Base-by-base conservation (phyloP, 1,140 invertebrate species). In the Daktulosphaira vitifoliae region DNA sequence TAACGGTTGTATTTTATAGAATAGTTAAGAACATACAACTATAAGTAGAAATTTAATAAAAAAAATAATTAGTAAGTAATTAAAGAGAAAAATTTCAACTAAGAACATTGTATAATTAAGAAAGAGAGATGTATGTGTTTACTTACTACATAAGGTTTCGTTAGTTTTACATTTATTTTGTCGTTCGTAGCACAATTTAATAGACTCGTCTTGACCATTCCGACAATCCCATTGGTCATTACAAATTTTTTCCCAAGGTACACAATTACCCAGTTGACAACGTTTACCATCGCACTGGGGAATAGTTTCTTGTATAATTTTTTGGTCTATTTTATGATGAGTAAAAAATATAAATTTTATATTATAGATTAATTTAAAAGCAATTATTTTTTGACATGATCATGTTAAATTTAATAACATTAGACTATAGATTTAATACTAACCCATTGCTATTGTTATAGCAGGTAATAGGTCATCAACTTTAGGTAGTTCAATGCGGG, bases 191-290 rank as follows among this genome's bases (percentile, higher is more conserved):
- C 85, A 87, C 5, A 78, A 71, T 53, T 74, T 67, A 22, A 69
- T 52, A 6, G 76, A 72, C 73, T 89, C 86, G 70, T 89, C 86
- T 11, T 73, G 75, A 16, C 77, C 79, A 69, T 84, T 81, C 71
- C 82, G 78, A 75, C 90, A 94, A 68, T 92, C 80, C 0, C 70
- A 71, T 46, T 82, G 74, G 0, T 83, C 84, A 72, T 93, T 80
- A 71, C 89, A 92, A 25, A 88, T 75, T 53, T 80, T 76, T 6
- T 75, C 64, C 42, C 78, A 74, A 1, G 79, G 69, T 22, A 92
- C 70, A 73, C 89, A 92, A 48, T 81, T 72, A 0, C 89, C 89
- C 38, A 84, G 75, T 20, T 76, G 72, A 74, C 89, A 93, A 54
- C 84, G 76, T n/a, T 79, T 70, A 1, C 83, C 82, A 4, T 75